Conservation (phyloP, 2,797 vertebrate species). For the Eptatretus atami region DNA sequence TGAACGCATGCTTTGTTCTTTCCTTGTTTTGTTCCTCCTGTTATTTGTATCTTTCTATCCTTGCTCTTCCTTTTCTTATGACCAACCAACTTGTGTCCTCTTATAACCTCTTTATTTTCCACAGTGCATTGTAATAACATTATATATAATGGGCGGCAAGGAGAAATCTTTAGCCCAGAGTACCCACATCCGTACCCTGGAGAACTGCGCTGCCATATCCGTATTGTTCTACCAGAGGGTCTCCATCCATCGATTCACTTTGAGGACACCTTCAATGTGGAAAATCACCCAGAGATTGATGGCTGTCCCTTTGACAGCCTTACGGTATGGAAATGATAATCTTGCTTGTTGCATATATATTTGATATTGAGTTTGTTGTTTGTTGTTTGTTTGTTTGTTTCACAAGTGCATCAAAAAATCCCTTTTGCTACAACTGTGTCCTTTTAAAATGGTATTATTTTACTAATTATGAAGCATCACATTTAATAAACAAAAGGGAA, state of each 20-base stretch:
- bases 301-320: constrained; percentile 30
- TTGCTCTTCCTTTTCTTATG: too few relatives aligned
- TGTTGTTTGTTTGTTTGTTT: too few relatives aligned
- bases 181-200: constrained; percentile 25
- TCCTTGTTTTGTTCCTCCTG: too few relatives aligned
- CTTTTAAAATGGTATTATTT: too few relatives aligned
- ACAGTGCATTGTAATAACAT: constrained; percentile 23
- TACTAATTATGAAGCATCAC: too few relatives aligned
- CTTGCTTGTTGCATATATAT: too few relatives aligned
- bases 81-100: background rate
- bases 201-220: constrained; percentile 26
- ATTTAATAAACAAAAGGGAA: too few relatives aligned
- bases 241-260: constrained; percentile 28
- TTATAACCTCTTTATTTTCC: constrained; percentile 8
- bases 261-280: constrained; percentile 28
- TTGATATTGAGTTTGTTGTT: too few relatives aligned
- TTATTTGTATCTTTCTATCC: too few relatives aligned
- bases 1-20: too few relatives aligned
- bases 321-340: constrained; percentile 18
- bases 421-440: too few relatives aligned
- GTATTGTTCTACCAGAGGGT: constrained; percentile 22
- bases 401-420: too few relatives aligned
- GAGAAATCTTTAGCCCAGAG: constrained; percentile 24
- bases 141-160: constrained; percentile 17
- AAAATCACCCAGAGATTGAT: constrained; percentile 46